A percentile compares a stretch with the other conserved stretches of the same genome.
Conservation (phyloP, 2,888 invertebrate species). For the Pseudanteris insignis region DNA sequence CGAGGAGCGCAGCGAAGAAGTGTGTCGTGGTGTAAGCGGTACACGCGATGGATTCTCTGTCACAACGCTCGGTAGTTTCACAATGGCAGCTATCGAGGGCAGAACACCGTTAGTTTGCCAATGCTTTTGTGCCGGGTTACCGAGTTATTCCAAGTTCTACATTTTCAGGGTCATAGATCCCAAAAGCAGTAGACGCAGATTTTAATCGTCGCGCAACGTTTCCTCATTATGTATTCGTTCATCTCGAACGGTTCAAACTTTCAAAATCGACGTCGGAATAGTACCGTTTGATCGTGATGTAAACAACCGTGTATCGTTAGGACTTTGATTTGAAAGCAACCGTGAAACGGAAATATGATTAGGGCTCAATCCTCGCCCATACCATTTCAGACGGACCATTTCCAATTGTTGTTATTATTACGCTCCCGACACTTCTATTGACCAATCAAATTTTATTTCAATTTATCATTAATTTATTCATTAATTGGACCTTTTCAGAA, state of each 20-base stretch:
- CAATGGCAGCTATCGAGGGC: conserved; percentile 63
- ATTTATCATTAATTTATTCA: too few species aligned
- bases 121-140: conserved; percentile 59
- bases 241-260: conserved; percentile 25
- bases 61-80: conserved; percentile 63
- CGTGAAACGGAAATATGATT: too few species aligned
- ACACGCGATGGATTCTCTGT: conserved; percentile 60
- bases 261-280: conserved; percentile 25
- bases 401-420: too few species aligned
- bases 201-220: conserved; percentile 30
- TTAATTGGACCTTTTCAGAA: too few species aligned
- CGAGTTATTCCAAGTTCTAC: conserved; percentile 49
- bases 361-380: too few species aligned
- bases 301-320: conserved; percentile 22
- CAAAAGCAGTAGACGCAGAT: conserved; percentile 44
- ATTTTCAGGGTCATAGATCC: conserved; percentile 46
- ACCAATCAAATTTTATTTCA: too few species aligned
- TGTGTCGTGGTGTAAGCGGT: conserved; percentile 60
- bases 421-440: too few species aligned
- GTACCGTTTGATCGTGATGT: conserved; percentile 19
- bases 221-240: conserved; percentile 39
- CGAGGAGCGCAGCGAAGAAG: conserved; percentile 50
- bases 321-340: conserved; percentile 2
- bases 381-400: too few species aligned
- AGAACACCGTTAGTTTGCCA: conserved; percentile 61